Evolutionary conservation across 2,797 vertebrate species (phyloP).

Genomic region (Ctenopoma kingsleyae): DNA sequence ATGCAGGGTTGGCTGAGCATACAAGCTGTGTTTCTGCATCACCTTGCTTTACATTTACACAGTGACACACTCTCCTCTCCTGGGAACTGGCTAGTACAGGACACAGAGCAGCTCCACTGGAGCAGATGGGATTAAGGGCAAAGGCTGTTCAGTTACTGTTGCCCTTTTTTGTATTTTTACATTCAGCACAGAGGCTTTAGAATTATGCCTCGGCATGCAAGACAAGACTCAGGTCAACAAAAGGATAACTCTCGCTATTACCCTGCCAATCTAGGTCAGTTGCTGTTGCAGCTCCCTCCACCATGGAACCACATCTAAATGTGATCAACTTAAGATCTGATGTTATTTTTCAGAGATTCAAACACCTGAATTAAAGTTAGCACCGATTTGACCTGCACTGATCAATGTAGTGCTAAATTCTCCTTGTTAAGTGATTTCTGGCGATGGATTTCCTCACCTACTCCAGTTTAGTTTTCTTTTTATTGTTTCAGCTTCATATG

Average conservation of each 20-base stretch:
- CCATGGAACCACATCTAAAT: not conserved
- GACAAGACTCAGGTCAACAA: slow-evolving; percentile 41
- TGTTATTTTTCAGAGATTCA: not conserved
- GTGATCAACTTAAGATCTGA: not conserved
- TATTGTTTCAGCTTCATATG: no score
- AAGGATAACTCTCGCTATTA: slow-evolving; percentile 14
- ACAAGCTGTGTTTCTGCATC: slow-evolving; percentile 48
- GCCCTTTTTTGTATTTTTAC: slow-evolving; percentile 47
- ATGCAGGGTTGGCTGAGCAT: slow-evolving; percentile 39
- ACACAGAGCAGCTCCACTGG: slow-evolving; percentile 63
- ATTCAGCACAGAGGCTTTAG: slow-evolving; percentile 39
- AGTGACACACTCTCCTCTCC: slow-evolving; percentile 34
- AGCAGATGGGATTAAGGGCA: slow-evolving; percentile 71
- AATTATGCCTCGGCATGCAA: slow-evolving; percentile 32
- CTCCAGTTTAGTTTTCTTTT: no score
- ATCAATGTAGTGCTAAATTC: no score
- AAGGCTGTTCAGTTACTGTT: slow-evolving; percentile 52
- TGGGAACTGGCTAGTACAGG: slow-evolving; percentile 38
- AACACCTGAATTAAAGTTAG: no score
- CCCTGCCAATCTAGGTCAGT: not conserved
- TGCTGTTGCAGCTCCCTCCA: not conserved
- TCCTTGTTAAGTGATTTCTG: no score
- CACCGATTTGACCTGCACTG: no score
- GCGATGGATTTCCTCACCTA: no score
- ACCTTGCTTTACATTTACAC: slow-evolving; percentile 63